These are phyloP conservation scores for Macrotus californicus DNA, from an alignment of 2,113 vertebrate species.

Conservation along the genomic window DNA sequence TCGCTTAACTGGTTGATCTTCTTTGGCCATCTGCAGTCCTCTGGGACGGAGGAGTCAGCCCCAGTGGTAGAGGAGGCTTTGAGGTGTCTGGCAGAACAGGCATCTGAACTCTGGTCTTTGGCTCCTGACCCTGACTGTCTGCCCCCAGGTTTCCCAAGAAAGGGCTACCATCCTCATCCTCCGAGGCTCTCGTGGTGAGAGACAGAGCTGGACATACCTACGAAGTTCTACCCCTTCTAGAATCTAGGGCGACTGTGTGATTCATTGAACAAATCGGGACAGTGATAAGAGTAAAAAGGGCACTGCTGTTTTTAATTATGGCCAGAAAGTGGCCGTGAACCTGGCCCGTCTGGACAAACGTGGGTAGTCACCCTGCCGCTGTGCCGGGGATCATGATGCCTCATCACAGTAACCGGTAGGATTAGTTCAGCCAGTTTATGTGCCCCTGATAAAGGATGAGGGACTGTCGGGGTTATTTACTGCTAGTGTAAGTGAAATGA, in stretches of 20 bases:
- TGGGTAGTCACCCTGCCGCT: not conserved
- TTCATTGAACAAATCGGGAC: not conserved
- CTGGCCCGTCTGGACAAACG: not conserved
- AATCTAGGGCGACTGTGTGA: not conserved
- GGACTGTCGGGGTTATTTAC: not conserved
- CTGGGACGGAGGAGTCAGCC: not conserved
- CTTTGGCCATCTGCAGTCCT: not conserved
- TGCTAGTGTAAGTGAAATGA: not conserved
- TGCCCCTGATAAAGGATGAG: not conserved
- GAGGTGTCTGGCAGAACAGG: not conserved
- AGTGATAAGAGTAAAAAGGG: not conserved
- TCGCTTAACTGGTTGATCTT: rapidly evolving
- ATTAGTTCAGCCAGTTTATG: not conserved
- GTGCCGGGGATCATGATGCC: not conserved
- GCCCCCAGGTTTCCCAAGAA: not conserved
- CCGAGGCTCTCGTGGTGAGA: not conserved
- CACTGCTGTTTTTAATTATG: not conserved
- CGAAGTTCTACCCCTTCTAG: not conserved
- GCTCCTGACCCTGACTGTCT: not conserved
- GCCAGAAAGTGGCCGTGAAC: not conserved
- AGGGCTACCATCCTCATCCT: not conserved
- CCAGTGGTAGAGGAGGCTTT: not conserved
- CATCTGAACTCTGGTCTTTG: not conserved
- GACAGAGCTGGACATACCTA: not conserved
- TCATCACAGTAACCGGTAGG: not conserved